These are phyloP conservation scores for Hemiscyllium ocellatum DNA, from an alignment of 2,113 vertebrate species.

Conservation along the genomic window DNA sequence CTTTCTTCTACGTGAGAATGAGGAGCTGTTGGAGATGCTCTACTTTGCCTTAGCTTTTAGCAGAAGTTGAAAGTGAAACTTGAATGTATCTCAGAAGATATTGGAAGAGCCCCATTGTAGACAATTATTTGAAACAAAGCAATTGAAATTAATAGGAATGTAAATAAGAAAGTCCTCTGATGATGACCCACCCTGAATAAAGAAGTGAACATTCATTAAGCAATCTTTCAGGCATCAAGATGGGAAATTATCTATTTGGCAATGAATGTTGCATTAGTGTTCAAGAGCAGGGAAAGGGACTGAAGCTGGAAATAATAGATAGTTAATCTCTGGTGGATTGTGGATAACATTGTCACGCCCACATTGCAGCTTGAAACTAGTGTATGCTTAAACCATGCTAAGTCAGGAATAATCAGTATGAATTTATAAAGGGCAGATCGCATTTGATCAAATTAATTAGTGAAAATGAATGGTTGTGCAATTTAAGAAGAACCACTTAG, in stretches of 20 bases:
- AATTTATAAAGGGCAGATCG: neutral
- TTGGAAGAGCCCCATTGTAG: neutral
- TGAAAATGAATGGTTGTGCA: neutral
- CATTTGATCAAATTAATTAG: neutral
- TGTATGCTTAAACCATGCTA: neutral
- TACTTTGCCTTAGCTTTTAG: neutral
- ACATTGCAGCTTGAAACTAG: neutral
- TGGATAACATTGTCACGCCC: neutral
- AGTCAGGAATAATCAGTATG: neutral
- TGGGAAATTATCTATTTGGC: neutral
- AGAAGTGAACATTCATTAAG: neutral
- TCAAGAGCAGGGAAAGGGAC: neutral
- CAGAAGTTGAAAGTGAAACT: neutral
- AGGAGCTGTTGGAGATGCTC: neutral
- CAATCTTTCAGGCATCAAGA: neutral
- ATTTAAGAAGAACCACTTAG: neutral
- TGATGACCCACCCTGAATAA: neutral
- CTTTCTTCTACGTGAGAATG: neutral
- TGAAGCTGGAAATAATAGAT: neutral
- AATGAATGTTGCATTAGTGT: neutral
- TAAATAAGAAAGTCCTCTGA: neutral
- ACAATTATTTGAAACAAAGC: neutral
- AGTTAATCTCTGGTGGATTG: neutral
- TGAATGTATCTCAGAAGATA: neutral
- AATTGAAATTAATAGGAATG: neutral